Conservation (phyloP, 2,888 invertebrate genomes). For the Pachliopta kotzebuea region DNA sequence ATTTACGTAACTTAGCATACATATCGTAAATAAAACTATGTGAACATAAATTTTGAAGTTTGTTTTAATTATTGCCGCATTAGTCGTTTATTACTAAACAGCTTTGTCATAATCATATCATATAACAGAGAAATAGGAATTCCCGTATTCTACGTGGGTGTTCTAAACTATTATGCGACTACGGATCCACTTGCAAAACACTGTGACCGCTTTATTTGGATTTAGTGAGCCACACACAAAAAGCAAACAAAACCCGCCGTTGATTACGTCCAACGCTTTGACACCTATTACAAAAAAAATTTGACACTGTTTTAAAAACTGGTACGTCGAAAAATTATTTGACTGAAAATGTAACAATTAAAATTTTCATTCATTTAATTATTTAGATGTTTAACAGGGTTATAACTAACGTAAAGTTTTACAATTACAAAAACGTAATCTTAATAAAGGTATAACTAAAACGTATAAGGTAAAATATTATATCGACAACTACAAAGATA, state of each 20-base stretch:
- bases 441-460: background rate
- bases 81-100: background rate
- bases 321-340: background rate
- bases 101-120: background rate
- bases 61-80: too few species aligned
- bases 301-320: conserved; percentile 16
- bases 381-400: background rate
- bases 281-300: conserved; percentile 23
- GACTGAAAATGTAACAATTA: background rate
- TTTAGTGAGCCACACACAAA: conserved; percentile 24
- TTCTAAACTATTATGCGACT: conserved; percentile 18
- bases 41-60: too few species aligned
- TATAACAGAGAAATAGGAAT: conserved; percentile 11
- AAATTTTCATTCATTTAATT: background rate
- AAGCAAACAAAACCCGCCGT: conserved; percentile 24
- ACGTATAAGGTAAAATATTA: background rate
- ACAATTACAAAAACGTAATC: background rate
- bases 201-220: conserved; percentile 13
- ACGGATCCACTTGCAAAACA: conserved; percentile 23
- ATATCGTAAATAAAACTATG: too few species aligned
- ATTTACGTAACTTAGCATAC: too few species aligned
- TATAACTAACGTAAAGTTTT: background rate
- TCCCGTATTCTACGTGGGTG: conserved; percentile 25
- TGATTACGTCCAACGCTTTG: conserved; percentile 22
- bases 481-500: too few species aligned